phyloP scores from a whole-genome alignment of 2,797 vertebrate genomes.

The Argentina silus region DNA sequence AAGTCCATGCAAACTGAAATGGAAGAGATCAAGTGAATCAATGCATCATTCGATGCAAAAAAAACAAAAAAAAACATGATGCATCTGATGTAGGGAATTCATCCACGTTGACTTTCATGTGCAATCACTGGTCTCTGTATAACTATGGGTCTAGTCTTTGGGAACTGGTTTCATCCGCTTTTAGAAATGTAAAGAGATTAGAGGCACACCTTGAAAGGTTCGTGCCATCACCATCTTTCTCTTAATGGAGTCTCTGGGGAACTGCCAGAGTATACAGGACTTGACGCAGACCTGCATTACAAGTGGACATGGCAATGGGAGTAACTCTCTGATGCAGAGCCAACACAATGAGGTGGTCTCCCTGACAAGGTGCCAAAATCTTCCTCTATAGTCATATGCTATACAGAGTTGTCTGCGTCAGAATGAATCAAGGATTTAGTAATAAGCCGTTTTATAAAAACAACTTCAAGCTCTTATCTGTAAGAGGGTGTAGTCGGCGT shows the following conservation, averaged over 20 bases:
- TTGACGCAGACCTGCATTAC: slow-evolving; percentile 27
- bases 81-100: too few relatives aligned
- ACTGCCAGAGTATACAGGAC: slow-evolving; percentile 4
- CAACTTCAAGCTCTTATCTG: too few relatives aligned
- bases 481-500: too few relatives aligned
- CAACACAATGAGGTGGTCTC: slow-evolving; percentile 16
- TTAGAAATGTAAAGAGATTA: slow-evolving; percentile 30
- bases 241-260: slow-evolving; percentile 54
- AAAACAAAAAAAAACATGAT: too few relatives aligned
- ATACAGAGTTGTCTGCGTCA: too few relatives aligned
- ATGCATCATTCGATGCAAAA: too few relatives aligned
- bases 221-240: slow-evolving; percentile 23
- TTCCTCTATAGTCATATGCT: too few relatives aligned
- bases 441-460: too few relatives aligned
- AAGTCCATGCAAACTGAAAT: too few relatives aligned
- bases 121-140: not conserved
- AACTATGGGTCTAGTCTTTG: too few relatives aligned
- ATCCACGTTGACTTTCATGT: not conserved
- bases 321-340: not conserved
- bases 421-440: too few relatives aligned
- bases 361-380: too few relatives aligned
- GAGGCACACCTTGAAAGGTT: slow-evolving; percentile 34
- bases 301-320: not conserved
- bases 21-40: not conserved
- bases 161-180: slow-evolving; percentile 1